Base-by-base conservation (phyloP, 1,140 invertebrate genomes). In the Mya arenaria region DNA sequence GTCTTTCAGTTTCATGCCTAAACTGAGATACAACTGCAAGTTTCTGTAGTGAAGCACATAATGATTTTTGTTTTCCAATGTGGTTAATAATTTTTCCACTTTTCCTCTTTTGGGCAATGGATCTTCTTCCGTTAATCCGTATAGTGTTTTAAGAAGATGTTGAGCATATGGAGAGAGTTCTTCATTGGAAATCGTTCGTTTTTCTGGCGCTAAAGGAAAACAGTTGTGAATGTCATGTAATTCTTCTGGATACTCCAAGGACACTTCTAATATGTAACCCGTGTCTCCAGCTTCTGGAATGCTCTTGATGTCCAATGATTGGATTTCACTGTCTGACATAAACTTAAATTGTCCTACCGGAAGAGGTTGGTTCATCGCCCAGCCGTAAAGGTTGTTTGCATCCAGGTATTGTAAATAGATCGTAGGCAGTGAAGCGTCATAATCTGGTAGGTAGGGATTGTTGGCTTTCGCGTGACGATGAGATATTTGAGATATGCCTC, bases 231-330 rank as follows among this genome's bases (percentile, higher is more conserved):
- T 8, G 52, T 95, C 90, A 89, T 95, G 94, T 15, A 95, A 52
- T 28, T 92, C 4, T 66, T 85, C 6, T 4, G 90, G 89, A 82
- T 92, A 92, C 4, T 85, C 52, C 19, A 93, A 39, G 81, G 91
- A 84, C 5, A 90, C 84, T 60, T 95, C 94, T 37, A 95, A 86
- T 69, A 95, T 93, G 82, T 93, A 95, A 6, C 94, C 94, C 56
- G 80, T 84, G 36, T 87, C 28, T 71, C 89, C 85, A 90, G 93
- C 88, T 81, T 93, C 85, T 6, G 86, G 37, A 28, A 92, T 86
- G 74, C 84, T 85, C 48, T 81, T 41, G 48, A 84, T 83, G 82
- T 92, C 89, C 86, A 93, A 89, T 87, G 91, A 17, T 62, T 80
- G 52, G 4, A 89, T 86, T 63, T 89, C 86, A 83, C 84, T 44